Base-by-base conservation (phyloP, 2,113 vertebrate species). In the Lagenorhynchus albirostris region DNA sequence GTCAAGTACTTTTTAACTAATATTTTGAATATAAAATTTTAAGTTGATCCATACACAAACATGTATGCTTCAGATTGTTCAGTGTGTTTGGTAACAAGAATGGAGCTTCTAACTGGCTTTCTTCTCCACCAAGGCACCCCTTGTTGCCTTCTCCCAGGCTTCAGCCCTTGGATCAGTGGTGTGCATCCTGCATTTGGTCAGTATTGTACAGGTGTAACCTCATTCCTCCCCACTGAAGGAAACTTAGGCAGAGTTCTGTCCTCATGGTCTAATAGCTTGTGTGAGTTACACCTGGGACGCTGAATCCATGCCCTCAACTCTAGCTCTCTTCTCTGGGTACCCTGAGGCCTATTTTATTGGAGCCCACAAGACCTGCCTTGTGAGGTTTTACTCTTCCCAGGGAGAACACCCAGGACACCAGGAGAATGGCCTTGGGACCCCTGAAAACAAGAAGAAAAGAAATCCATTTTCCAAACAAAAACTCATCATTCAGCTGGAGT, bases 11-110 rank as follows among this genome's bases (percentile, higher is more conserved):
- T 94, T 33, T 23, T 63, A 65, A 55, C 47, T 73, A 83, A 8
- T 50, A 50, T 58, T 67, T 73, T 87, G 36, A 95, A 76, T 67
- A 5, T 81, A 86, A 84, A 89, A 88, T 73, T 89, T 96, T 91
- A 73, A 55, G 50, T 68, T 53, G 29, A 86, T 8, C 18, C 8
- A 81, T 84, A 58, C 3, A 36, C 13, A 62, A 50, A 62, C 62
- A 74, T 23, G 8, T 63, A 47, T 33, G 38, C 38, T 85, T 96
- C 89, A 90, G 68, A n/a, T 68, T 94, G 68, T 47, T 74, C 1
- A 58, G 8, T 44, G 3, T 88, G 23, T 94, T 65, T 60, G 17
- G 4, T 31, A 53, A 12, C 33, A 82, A 83, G 38, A 87, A 23
- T 58, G n/a, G 5, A 79, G 21, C 17, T 68, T 88, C n/a, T 93